Percentiles rank a stretch among this genome's conserved stretches.
Evolutionary conservation across 2,797 vertebrate genomes (phyloP).

Genomic region (Podargus strigoides): DNA sequence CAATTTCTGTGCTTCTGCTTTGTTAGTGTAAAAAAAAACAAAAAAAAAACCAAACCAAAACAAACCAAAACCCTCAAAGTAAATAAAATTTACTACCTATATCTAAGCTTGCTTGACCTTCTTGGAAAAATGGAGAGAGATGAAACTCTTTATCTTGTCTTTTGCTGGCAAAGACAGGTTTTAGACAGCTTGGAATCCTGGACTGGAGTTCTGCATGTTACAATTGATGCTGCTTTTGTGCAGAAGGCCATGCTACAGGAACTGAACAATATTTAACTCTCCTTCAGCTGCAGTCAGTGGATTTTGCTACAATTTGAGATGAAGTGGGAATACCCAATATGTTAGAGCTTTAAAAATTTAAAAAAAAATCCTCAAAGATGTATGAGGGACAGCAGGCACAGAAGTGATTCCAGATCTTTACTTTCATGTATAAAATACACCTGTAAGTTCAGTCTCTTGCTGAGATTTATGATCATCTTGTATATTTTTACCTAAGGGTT

Average conservation of each 20-base stretch:
- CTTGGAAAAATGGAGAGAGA: not conserved
- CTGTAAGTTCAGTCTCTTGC: not conserved
- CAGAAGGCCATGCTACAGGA: not conserved
- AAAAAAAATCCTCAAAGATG: not conserved
- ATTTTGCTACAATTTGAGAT: not conserved
- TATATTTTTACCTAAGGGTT: not conserved
- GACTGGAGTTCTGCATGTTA: not conserved
- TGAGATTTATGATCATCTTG: not conserved
- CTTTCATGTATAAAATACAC: not conserved
- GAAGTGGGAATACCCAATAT: not conserved
- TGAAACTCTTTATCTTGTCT: not conserved
- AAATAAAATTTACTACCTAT: not conserved
- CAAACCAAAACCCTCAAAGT: no score
- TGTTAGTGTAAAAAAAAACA: not conserved
- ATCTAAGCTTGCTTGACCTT: not conserved
- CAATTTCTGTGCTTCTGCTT: not conserved
- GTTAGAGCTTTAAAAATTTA: not conserved
- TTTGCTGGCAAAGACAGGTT: not conserved
- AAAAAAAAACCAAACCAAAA: not conserved
- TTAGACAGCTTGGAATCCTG: not conserved
- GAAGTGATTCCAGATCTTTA: not conserved
- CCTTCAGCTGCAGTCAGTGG: not conserved
- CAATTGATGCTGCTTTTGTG: not conserved
- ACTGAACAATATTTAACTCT: not conserved
- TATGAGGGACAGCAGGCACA: not conserved